phyloP scores from a whole-genome alignment of 2,888 invertebrate species.

The Mythimna lalbum region DNA sequence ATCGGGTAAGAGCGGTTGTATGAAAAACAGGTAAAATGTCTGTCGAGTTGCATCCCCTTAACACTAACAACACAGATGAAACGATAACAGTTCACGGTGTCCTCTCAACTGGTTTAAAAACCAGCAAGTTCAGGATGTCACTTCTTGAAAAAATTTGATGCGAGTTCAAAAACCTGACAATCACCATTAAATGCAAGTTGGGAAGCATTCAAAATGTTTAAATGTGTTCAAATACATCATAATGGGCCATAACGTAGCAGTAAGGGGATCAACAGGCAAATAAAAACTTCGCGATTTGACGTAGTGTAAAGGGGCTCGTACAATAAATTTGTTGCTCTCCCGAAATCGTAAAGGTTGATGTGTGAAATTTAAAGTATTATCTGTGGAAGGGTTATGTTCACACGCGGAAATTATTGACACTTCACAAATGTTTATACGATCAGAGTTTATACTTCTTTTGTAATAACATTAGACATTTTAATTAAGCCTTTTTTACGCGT shows the following conservation, averaged over 20 bases:
- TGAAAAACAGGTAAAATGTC: no score
- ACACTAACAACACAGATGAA: slow-evolving; percentile 16
- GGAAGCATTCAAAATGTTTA: slow-evolving; percentile 70
- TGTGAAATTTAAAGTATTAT: slow-evolving; percentile 56
- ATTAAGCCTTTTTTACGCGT: no score
- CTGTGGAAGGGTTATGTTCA: slow-evolving; percentile 35
- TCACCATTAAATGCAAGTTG: slow-evolving; percentile 62
- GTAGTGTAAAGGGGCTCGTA: slow-evolving; percentile 62
- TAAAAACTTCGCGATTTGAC: slow-evolving; percentile 76
- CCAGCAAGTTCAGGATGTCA: slow-evolving; percentile 47
- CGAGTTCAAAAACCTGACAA: slow-evolving; percentile 58
- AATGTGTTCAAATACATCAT: slow-evolving; percentile 71
- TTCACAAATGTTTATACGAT: slow-evolving; percentile 8
- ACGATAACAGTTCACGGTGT: slow-evolving; percentile 21
- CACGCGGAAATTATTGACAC: slow-evolving; percentile 48
- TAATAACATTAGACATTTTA: no score
- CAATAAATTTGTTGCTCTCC: slow-evolving; percentile 62
- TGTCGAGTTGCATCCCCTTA: no score
- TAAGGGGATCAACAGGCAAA: slow-evolving; percentile 85
- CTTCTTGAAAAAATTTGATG: slow-evolving; percentile 40
- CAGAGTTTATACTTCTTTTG: no score
- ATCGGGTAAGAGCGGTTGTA: no score
- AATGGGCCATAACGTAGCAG: slow-evolving; percentile 76
- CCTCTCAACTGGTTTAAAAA: slow-evolving; percentile 18
- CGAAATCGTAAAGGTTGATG: slow-evolving; percentile 57